A percentile compares a stretch with the other conserved stretches of the same genome.
phyloP scores from a whole-genome alignment of 2,888 invertebrate species.

The Leucophenga montana region DNA sequence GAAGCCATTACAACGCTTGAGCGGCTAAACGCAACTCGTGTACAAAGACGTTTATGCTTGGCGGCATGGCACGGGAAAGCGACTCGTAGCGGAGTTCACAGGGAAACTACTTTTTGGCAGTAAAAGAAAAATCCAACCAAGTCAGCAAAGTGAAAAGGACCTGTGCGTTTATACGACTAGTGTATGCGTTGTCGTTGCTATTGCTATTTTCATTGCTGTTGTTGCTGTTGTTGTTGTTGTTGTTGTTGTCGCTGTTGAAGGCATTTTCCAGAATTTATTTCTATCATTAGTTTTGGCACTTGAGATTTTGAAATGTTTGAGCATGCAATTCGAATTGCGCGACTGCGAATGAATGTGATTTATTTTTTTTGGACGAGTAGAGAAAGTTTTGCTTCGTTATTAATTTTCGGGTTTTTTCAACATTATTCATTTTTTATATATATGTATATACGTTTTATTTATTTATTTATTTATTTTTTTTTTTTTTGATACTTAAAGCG shows the following conservation, averaged over 20 bases:
- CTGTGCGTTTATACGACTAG: constrained; percentile 1
- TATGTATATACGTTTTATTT: too few relatives aligned
- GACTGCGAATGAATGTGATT: constrained; percentile 59
- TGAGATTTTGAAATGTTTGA: constrained; percentile 41
- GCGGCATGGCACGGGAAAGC: neutral
- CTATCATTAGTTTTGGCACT: constrained; percentile 68
- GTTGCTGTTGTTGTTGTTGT: constrained; percentile 31
- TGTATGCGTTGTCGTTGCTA: constrained; percentile 26
- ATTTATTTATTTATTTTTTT: neutral
- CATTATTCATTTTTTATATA: constrained; percentile 3
- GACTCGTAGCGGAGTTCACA: constrained; percentile 4
- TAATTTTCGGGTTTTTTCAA: neutral
- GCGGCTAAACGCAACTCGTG: constrained; percentile 23
- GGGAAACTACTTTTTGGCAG: constrained; percentile 17
- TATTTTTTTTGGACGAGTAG: constrained; percentile 38
- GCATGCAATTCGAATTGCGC: neutral
- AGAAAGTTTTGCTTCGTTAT: constrained; percentile 38
- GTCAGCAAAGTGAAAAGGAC: neutral
- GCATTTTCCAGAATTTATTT: constrained; percentile 64
- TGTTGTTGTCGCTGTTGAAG: constrained; percentile 32
- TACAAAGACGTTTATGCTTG: constrained; percentile 16
- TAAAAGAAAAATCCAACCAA: constrained; percentile 8
- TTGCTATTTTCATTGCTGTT: constrained; percentile 37
- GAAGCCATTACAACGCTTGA: constrained; percentile 15
- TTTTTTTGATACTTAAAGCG: constrained; percentile 9